These are phyloP conservation scores for Microtus montanus DNA, from an alignment of 2,113 vertebrate species.

Conservation along the genomic window DNA sequence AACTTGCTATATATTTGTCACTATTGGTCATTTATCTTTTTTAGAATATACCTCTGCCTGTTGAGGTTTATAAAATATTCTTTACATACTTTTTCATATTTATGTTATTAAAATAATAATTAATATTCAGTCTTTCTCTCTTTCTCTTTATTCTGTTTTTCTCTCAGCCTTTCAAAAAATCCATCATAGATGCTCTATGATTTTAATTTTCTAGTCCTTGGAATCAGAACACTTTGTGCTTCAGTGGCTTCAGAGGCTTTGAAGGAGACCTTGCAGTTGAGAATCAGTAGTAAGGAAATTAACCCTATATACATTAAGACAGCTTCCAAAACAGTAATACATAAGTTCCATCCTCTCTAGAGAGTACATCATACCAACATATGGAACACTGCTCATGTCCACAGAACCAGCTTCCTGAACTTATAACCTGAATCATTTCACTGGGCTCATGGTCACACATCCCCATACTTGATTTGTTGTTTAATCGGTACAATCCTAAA, in stretches of 20 bases:
- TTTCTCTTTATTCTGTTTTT: not conserved
- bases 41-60: not conserved
- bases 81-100: not conserved
- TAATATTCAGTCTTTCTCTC: not conserved
- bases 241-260: not conserved
- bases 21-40: not conserved
- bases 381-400: not conserved
- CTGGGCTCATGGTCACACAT: not conserved
- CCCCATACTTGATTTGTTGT: not conserved
- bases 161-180: not conserved
- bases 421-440: no score
- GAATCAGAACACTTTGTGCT: not conserved
- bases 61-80: slow-evolving; percentile 1
- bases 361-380: not conserved
- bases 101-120: not conserved
- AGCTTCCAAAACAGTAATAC: not conserved
- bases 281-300: not conserved
- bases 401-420: not conserved
- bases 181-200: not conserved
- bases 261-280: not conserved
- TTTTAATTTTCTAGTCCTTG: not conserved
- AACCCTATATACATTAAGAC: not conserved
- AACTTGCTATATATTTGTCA: not conserved
- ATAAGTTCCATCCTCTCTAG: not conserved
- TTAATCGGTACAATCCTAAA: not conserved